Conservation (phyloP, 2,113 vertebrate species). For the Pitta sordida region DNA sequence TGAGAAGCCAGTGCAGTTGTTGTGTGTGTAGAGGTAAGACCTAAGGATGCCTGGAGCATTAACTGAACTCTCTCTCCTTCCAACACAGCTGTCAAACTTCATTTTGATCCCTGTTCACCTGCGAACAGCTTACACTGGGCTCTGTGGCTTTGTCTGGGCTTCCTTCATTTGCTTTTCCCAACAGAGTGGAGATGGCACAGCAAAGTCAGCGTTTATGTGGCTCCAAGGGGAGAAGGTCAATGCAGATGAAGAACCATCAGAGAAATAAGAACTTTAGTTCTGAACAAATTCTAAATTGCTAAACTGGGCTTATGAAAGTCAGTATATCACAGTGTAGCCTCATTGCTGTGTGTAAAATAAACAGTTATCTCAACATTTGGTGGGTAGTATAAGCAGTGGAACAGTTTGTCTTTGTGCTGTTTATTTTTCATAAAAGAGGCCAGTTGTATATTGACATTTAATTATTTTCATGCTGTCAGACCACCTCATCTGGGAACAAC, state of each 20-base stretch:
- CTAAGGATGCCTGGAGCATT: not conserved
- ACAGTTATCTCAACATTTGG: not conserved
- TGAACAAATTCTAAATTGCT: not conserved
- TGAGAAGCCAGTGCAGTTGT: not conserved
- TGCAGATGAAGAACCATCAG: conserved; percentile 13
- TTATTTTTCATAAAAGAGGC: conserved; percentile 22
- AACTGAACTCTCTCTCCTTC: not conserved
- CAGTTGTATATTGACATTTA: conserved; percentile 11
- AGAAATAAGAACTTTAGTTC: conserved; percentile 46
- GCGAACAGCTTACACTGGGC: conserved; percentile 86
- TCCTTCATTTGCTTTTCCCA: conserved; percentile 89
- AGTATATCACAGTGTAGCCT: not conserved
- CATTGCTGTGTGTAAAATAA: not conserved
- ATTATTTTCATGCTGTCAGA: conserved; percentile 35
- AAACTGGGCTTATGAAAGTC: not conserved
- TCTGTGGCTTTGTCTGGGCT: conserved; percentile 90
- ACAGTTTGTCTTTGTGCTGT: conserved; percentile 31
- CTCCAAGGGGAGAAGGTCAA: conserved; percentile 18
- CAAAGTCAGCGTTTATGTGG: conserved; percentile 70
- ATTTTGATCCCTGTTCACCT: conserved; percentile 82
- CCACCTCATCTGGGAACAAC: conserved; percentile 11
- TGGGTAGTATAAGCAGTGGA: conserved; percentile 19
- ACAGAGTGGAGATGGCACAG: conserved; percentile 83
- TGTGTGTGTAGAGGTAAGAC: not conserved
- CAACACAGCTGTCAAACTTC: conserved; percentile 87